A percentile compares a stretch with the other conserved stretches of the same genome.
These are phyloP conservation scores for Xyrichtys novacula DNA, from an alignment of 2,797 vertebrate species.

Conservation along the genomic window DNA sequence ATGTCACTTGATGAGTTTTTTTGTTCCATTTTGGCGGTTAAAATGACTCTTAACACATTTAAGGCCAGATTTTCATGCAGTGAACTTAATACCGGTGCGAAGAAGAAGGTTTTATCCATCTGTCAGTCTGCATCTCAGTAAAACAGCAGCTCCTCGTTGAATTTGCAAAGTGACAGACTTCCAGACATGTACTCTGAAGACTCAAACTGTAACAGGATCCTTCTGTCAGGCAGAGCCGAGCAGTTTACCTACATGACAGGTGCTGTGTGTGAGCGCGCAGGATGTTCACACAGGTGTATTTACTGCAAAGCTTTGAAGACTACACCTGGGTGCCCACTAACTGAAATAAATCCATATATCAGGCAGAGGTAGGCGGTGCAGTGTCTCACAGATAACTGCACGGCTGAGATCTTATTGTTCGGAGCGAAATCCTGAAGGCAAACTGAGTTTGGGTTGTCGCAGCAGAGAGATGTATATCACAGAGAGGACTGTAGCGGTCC, in stretches of 20 bases:
- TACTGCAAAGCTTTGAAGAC: slow-evolving; percentile 44
- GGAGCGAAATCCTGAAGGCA: slow-evolving; percentile 20
- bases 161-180: slow-evolving; percentile 49
- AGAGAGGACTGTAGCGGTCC: neutral
- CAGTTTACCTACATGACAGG: slow-evolving; percentile 64
- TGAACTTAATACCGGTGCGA: slow-evolving; percentile 3
- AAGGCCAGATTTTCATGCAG: neutral
- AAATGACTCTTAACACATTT: neutral
- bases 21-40: neutral
- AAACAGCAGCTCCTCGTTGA: slow-evolving; percentile 56
- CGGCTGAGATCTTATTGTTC: slow-evolving; percentile 25
- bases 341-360: slow-evolving; percentile 54
- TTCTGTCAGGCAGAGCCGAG: slow-evolving; percentile 50
- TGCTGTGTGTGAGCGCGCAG: slow-evolving; percentile 4
- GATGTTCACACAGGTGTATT: slow-evolving; percentile 41
- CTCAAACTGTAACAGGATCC: slow-evolving; percentile 55
- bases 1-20: neutral
- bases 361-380: slow-evolving; percentile 23
- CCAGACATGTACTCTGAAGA: slow-evolving; percentile 45
- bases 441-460: slow-evolving; percentile 7
- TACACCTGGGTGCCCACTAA: slow-evolving; percentile 33
- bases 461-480: slow-evolving; percentile 21
- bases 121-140: slow-evolving; percentile 45
- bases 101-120: slow-evolving; percentile 54
- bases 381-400: slow-evolving; percentile 26